A percentile compares a stretch with the other conserved stretches of the same genome.
Evolutionary conservation across 2,113 vertebrate species (phyloP).

Genomic region (Chroicocephalus ridibundus): DNA sequence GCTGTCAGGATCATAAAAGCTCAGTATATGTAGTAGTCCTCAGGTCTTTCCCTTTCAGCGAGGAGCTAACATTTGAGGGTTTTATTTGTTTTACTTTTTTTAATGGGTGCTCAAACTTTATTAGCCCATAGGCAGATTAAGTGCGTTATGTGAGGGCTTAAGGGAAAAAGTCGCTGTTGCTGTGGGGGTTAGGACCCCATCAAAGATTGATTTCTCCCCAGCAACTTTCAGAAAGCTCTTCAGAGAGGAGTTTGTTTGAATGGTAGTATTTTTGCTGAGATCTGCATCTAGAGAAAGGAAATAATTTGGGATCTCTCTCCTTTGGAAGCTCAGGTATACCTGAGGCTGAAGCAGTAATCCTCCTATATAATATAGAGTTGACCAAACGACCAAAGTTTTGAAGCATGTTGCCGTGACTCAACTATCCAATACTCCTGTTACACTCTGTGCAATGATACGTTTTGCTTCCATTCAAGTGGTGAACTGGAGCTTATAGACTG

Average conservation of each 20-base stretch:
- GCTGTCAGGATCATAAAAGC: background rate
- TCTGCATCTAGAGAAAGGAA: background rate
- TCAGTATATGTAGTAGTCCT: background rate
- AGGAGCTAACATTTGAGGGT: background rate
- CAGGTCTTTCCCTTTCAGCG: background rate
- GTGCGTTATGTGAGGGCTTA: background rate
- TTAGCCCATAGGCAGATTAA: background rate
- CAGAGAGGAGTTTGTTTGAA: background rate
- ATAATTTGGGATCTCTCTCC: background rate
- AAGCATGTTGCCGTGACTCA: background rate
- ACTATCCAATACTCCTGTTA: background rate
- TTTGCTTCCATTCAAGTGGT: background rate
- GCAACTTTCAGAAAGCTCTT: background rate
- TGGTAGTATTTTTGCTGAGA: background rate
- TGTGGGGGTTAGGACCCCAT: background rate
- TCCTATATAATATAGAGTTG: accelerated
- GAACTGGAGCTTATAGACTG: background rate
- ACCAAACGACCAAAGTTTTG: background rate
- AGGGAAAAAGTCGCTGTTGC: background rate
- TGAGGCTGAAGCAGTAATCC: background rate
- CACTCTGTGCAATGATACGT: accelerated
- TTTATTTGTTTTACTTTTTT: background rate
- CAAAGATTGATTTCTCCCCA: background rate
- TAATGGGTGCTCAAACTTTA: background rate
- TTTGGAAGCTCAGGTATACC: background rate